Conservation (phyloP, 2,797 vertebrate species). For the Ceryle rudis region DNA sequence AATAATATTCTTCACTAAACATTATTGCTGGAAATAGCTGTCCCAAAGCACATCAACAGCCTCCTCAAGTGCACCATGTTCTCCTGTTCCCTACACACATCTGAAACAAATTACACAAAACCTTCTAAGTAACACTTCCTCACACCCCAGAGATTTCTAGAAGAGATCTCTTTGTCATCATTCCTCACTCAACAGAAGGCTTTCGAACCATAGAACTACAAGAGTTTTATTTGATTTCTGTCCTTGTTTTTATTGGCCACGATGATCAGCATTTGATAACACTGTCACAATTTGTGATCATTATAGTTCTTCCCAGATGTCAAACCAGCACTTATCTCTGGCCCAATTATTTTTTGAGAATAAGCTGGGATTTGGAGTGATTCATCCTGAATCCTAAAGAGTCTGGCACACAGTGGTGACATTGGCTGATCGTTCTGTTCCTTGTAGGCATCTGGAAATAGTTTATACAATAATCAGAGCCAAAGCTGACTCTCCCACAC, state of each 20-base stretch:
- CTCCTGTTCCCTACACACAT: not conserved
- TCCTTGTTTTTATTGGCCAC: not conserved
- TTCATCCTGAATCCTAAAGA: conserved; percentile 38
- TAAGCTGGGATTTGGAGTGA: conserved; percentile 8
- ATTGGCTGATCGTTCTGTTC: conserved; percentile 59
- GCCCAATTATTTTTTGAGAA: conserved; percentile 22
- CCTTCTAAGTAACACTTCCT: not conserved
- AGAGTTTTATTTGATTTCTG: not conserved
- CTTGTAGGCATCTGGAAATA: conserved; percentile 60
- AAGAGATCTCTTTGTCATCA: not conserved
- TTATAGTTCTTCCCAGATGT: conserved; percentile 34
- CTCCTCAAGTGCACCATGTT: not conserved
- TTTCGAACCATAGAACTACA: not conserved
- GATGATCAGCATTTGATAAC: not conserved
- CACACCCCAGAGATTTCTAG: not conserved
- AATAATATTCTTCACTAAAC: not conserved
- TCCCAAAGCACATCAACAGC: not conserved
- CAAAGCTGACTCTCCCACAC: conserved; percentile 27
- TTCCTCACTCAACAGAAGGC: not conserved
- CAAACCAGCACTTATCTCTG: conserved; percentile 32
- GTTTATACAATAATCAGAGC: conserved; percentile 12
- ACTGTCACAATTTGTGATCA: not conserved
- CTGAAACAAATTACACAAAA: conserved; percentile 20
- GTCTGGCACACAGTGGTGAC: not conserved
- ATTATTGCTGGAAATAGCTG: conserved; percentile 12